A percentile compares a stretch with the other conserved stretches of the same genome.
Evolutionary conservation across 2,888 invertebrate genomes (phyloP).

Genomic region (Xanthorhoe spadicearia): DNA sequence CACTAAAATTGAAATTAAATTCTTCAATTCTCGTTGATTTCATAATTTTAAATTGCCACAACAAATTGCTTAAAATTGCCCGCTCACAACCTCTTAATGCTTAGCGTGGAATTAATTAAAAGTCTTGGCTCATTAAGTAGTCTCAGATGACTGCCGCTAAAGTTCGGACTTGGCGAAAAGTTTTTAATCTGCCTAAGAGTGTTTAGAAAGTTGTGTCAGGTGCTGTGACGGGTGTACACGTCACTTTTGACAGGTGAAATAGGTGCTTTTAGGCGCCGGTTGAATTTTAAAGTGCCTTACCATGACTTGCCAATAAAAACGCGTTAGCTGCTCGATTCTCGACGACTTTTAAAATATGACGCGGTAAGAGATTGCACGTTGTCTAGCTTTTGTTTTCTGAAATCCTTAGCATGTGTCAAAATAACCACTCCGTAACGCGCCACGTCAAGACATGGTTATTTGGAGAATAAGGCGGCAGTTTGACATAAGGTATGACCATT

Average conservation of each 20-base stretch:
- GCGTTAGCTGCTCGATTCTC: too few species aligned
- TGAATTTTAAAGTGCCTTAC: not conserved
- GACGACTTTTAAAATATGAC: too few species aligned
- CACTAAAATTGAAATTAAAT: too few species aligned
- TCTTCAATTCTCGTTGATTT: too few species aligned
- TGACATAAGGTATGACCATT: too few species aligned
- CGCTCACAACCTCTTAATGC: constrained; percentile 47
- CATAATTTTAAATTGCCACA: not conserved
- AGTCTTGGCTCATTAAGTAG: constrained; percentile 72
- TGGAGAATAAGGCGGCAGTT: too few species aligned
- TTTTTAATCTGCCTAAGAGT: constrained; percentile 27
- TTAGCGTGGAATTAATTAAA: constrained; percentile 74
- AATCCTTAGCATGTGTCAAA: too few species aligned
- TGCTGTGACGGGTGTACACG: constrained; percentile 13
- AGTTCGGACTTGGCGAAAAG: constrained; percentile 12
- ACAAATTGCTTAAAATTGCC: not conserved
- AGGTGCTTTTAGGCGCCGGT: not conserved
- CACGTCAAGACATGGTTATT: too few species aligned
- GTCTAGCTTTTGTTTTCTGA: too few species aligned
- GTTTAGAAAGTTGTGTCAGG: constrained; percentile 27
- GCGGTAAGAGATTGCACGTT: too few species aligned
- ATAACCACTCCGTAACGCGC: too few species aligned
- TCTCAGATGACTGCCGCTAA: constrained; percentile 38
- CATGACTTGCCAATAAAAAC: too few species aligned
- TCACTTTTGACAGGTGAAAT: constrained; percentile 1